Base-by-base conservation (phyloP, 2,888 invertebrate genomes). In the Gasteruption jaculator region DNA sequence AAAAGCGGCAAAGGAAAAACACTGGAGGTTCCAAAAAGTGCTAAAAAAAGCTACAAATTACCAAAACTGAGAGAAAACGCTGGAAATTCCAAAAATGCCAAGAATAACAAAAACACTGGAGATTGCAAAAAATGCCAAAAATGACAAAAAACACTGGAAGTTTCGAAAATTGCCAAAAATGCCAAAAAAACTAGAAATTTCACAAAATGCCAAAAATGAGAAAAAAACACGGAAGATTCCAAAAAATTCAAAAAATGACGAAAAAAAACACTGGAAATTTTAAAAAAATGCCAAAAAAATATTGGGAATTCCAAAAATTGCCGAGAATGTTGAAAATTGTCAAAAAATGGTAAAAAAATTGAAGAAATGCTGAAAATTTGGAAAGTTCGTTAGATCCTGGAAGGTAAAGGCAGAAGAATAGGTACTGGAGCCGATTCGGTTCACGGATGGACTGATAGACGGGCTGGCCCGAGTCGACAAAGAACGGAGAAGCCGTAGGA, bases 391-490 rank as follows among this genome's bases (percentile, higher is more conserved):
- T n/a, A n/a, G n/a, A n/a, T n/a, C n/a, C n/a, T n/a, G n/a, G n/a
- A 20, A 20, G 10, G 33, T 14, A 8, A n/a, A 11, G 4, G 30
- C 14, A 21, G 29, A 30, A 60, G 66, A 65, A 64, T 57, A 60
- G 65, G 55, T 60, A 64, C 54, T 52, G 47, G 58, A 58, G 56
- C 52, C 48, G 52, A 52, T 50, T 47, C 50, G n/a, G n/a, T n/a
- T n/a, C n/a, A n/a, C n/a, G n/a, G n/a, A n/a, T n/a, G n/a, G n/a
- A n/a, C n/a, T n/a, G n/a, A n/a, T n/a, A n/a, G n/a, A n/a, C n/a
- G n/a, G n/a, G n/a, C n/a, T n/a, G n/a, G n/a, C n/a, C n/a, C n/a
- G n/a, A n/a, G n/a, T n/a, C n/a, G n/a, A n/a, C n/a, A n/a, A n/a
- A 40, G 39, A 30, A 39, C 35, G 48, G 35, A 41, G 29, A 37